Conservation (phyloP, 2,888 invertebrate genomes). For the Pinctada fucata region DNA sequence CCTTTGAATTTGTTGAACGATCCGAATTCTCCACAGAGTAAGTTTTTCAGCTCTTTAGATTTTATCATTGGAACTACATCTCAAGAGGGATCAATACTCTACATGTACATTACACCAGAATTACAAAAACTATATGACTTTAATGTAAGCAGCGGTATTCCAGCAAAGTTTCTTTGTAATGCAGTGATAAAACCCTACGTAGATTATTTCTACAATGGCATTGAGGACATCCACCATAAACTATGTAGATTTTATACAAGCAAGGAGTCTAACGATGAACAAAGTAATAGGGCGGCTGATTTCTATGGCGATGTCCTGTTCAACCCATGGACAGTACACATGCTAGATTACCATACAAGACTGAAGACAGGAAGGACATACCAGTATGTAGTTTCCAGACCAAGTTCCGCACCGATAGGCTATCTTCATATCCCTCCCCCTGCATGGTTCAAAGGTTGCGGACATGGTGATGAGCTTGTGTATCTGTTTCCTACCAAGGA, state of each 20-base stretch:
- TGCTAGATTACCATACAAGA: too few species aligned
- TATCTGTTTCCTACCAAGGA: too few species aligned
- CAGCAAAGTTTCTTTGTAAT: not conserved
- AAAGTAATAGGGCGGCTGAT: not conserved
- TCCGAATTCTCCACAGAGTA: not conserved
- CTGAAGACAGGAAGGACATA: too few species aligned
- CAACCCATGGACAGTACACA: too few species aligned
- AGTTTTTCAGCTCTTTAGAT: constrained; percentile 16
- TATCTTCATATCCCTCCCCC: too few species aligned
- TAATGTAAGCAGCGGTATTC: constrained; percentile 7
- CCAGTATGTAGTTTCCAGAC: too few species aligned
- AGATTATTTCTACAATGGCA: not conserved
- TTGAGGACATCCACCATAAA: not conserved
- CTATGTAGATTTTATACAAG: constrained; percentile 2
- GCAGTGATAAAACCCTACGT: constrained; percentile 6
- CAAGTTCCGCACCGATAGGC: too few species aligned
- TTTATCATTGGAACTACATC: constrained; percentile 16
- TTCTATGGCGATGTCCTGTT: not conserved
- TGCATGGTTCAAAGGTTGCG: too few species aligned
- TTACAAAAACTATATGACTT: constrained; percentile 8
- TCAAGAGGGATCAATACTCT: constrained; percentile 11
- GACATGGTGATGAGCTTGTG: too few species aligned
- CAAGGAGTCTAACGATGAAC: not conserved
- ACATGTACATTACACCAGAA: not conserved
- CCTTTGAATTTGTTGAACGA: not conserved